Evolutionary conservation across 1,140 invertebrate genomes (phyloP).

Genomic region (Drosophila auraria): DNA sequence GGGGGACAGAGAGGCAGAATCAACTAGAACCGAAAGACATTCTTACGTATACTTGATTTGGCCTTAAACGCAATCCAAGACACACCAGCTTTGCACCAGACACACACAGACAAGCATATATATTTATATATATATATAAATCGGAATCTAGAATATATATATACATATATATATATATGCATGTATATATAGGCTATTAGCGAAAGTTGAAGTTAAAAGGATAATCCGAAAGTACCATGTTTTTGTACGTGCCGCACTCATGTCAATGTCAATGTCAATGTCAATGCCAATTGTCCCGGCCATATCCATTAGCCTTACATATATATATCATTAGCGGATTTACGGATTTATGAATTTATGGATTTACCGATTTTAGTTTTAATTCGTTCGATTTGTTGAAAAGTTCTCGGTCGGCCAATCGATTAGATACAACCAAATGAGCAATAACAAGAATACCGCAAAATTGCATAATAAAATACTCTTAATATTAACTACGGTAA

Average conservation of each 20-base stretch:
- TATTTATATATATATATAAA: slow-evolving; percentile 27
- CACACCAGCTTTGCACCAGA: slow-evolving; percentile 27
- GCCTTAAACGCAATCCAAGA: slow-evolving; percentile 55
- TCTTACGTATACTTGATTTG: slow-evolving; percentile 75
- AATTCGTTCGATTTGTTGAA: slow-evolving; percentile 41
- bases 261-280: slow-evolving; percentile 25
- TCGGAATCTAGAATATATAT: not conserved
- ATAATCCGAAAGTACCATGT: slow-evolving; percentile 11
- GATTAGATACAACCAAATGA: slow-evolving; percentile 42
- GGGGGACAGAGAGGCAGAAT: slow-evolving; percentile 9
- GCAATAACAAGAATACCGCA: slow-evolving; percentile 46
- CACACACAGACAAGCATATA: slow-evolving; percentile 16
- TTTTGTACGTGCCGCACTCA: slow-evolving; percentile 32
- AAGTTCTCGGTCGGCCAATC: slow-evolving; percentile 48
- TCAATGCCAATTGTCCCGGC: slow-evolving; percentile 24
- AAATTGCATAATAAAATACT: slow-evolving; percentile 55
- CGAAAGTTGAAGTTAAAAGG: slow-evolving; percentile 47
- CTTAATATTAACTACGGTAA: slow-evolving; percentile 58
- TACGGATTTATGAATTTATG: slow-evolving; percentile 9
- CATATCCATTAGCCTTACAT: slow-evolving; percentile 37
- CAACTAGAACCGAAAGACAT: slow-evolving; percentile 48
- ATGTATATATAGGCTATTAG: slow-evolving; percentile 44
- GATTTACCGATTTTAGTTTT: slow-evolving; percentile 21
- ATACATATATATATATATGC: slow-evolving; percentile 39
- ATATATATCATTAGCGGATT: slow-evolving; percentile 35